A percentile compares a stretch with the other conserved stretches of the same genome.
Conservation (phyloP, 2,888 invertebrate genomes). For the Euzophera pinguis region DNA sequence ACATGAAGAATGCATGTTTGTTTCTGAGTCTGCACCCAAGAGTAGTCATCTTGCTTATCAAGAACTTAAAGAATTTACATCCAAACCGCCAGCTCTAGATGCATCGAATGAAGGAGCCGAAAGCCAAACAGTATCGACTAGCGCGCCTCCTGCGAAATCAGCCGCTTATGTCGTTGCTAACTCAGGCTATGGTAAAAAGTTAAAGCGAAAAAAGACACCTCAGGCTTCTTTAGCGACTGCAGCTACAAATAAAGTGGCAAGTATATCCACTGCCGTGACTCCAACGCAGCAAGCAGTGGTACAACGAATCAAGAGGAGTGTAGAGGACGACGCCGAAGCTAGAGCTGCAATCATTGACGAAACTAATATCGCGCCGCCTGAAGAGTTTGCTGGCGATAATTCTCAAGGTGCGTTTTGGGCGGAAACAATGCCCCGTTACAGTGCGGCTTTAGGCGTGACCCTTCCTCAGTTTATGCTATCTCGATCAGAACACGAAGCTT, state of each 20-base stretch:
- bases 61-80: constrained; percentile 81
- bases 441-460: constrained; percentile 81
- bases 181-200: constrained; percentile 56
- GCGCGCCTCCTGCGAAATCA: constrained; percentile 55
- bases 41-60: constrained; percentile 83
- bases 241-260: constrained; percentile 42
- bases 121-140: constrained; percentile 62
- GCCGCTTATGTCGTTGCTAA: constrained; percentile 62
- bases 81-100: constrained; percentile 60
- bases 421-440: constrained; percentile 83
- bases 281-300: constrained; percentile 22
- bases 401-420: constrained; percentile 82
- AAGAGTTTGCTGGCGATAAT: constrained; percentile 75
- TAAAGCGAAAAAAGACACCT: constrained; percentile 64
- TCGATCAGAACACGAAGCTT: constrained; percentile 83
- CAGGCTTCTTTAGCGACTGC: constrained; percentile 38
- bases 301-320: constrained; percentile 56
- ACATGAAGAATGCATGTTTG: constrained; percentile 89
- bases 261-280: constrained; percentile 28
- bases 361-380: constrained; percentile 64
- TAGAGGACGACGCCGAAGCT: constrained; percentile 49
- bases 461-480: constrained; percentile 85
- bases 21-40: constrained; percentile 84
- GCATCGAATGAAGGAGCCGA: constrained; percentile 57
- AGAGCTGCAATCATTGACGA: constrained; percentile 54